Evolutionary conservation across 1,140 invertebrate genomes (phyloP).

Genomic region (Charaxes varanes): DNA sequence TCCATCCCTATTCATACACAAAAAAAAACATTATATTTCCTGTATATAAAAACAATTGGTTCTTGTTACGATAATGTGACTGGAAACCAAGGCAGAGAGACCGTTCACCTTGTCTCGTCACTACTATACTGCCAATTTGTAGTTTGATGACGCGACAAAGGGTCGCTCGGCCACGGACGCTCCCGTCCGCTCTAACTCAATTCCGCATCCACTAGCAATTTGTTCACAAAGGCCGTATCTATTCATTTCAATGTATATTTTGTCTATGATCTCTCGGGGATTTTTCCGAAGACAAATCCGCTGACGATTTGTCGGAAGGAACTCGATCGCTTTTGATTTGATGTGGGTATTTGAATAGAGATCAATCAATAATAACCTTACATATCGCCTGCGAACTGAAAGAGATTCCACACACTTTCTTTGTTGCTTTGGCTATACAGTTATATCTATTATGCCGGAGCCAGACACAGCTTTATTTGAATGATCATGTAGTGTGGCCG

Average conservation of each 20-base stretch:
- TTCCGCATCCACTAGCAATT: conserved; percentile 27
- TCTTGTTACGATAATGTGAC: no score
- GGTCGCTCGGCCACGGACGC: conserved; percentile 19
- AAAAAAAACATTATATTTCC: no score
- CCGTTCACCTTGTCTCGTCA: neutral
- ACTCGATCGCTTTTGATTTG: conserved; percentile 12
- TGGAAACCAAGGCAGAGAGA: neutral
- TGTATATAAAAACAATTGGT: no score
- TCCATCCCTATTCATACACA: no score
- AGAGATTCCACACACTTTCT: no score
- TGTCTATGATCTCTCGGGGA: conserved; percentile 16
- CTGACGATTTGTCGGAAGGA: conserved; percentile 12
- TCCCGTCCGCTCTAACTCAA: conserved; percentile 23
- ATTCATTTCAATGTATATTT: conserved; percentile 28
- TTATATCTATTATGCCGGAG: no score
- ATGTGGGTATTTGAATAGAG: conserved; percentile 14
- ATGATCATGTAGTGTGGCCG: no score
- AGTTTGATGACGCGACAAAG: conserved; percentile 46
- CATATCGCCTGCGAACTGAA: neutral
- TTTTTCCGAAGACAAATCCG: conserved; percentile 15
- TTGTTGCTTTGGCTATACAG: no score
- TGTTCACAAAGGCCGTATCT: conserved; percentile 26
- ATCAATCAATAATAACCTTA: neutral
- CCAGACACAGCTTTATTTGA: no score
- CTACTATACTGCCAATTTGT: conserved; percentile 47